Conservation (phyloP, 1,140 invertebrate genomes). For the Apocrypta bakeri region DNA sequence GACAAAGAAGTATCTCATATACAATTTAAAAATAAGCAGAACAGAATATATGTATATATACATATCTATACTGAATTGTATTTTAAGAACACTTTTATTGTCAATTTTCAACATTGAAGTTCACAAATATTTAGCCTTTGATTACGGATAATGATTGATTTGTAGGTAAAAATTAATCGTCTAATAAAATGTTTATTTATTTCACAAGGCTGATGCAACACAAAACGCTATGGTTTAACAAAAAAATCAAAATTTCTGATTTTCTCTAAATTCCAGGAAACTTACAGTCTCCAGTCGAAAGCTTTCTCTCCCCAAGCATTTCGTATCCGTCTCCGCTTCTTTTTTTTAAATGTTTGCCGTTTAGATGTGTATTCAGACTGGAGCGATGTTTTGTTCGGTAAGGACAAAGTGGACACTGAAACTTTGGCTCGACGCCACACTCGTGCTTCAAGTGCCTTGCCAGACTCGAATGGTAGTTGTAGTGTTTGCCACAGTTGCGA, state of each 20-base stretch:
- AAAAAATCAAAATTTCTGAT: no score
- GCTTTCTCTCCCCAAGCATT: background rate
- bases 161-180: no score
- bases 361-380: slow-evolving; percentile 67
- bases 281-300: background rate
- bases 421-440: slow-evolving; percentile 74
- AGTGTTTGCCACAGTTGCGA: slow-evolving; percentile 70
- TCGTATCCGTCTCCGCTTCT: background rate
- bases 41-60: background rate
- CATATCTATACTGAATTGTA: background rate
- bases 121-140: background rate
- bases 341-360: slow-evolving; percentile 58
- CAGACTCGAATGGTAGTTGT: slow-evolving; percentile 72
- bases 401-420: slow-evolving; percentile 71
- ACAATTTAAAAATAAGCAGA: background rate
- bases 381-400: slow-evolving; percentile 65
- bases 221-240: no score
- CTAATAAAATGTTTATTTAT: background rate
- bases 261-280: background rate
- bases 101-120: slow-evolving; percentile 4
- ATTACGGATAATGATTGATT: background rate
- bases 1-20: background rate
- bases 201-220: no score
- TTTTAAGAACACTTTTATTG: slow-evolving; percentile 30
- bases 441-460: slow-evolving; percentile 75